Base-by-base conservation (phyloP, 2,888 invertebrate genomes). In the Torymus auratus region DNA sequence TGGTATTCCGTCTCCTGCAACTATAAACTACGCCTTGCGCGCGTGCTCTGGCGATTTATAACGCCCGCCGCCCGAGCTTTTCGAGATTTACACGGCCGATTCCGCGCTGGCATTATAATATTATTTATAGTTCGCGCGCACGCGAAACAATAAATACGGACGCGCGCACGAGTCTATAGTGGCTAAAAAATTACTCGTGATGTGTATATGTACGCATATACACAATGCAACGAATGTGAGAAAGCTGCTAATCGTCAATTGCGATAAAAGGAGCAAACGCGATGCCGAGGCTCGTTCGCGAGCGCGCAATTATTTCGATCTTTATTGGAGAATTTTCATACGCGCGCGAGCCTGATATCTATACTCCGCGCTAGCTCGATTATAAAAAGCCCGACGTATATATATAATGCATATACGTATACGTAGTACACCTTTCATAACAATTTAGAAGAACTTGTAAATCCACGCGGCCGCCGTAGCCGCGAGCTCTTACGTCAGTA, bases 381-480 rank as follows among this genome's bases (percentile, higher is more conserved):
- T 41, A 41, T 41, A 41, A 41, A 41, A 41, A 41, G 7, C 41
- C 7, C 41, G 1, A 1, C 41, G 5, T 41, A 28, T 5, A 28
- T 5, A 28, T 20, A 20, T 20, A 20, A 20, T 20, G 2, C 20
- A 20, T 20, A 20, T 20, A 20, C 20, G 20, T 20, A 20, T 20
- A n/a, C n/a, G 20, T 20, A 20, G 17, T 65, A 12, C 28, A 68
- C 28, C 55, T 75, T 68, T 75, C 75, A 68, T 61, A 70, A 64
- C 77, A 14, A 61, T 72, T 70, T n/a, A 28, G 72, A 68, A 55
- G 68, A 78, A 78, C 65, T 58, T 72, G 78, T 72, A 72, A 78
- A 78, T 78, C 69, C 56, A 20, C 69, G 58, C 50, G 41, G 41
- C 41, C 41, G 41, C 41, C 41, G 41, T 41, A 41, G 41, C 41